Base-by-base conservation (phyloP, 2,797 vertebrate genomes). In the Pteronotus mesoamericanus region DNA sequence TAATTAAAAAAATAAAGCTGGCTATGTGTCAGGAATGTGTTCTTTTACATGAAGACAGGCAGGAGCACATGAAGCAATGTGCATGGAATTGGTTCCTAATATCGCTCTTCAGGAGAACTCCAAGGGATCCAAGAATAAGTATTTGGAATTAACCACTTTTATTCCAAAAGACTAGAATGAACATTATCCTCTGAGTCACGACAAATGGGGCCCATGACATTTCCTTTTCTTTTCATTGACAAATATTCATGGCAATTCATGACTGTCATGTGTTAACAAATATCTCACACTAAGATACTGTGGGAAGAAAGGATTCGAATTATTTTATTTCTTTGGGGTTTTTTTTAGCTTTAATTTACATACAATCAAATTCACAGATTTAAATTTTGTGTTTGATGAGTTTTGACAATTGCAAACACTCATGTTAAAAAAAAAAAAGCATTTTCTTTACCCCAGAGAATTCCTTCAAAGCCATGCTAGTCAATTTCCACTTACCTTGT, bases 371-470 rank as follows among this genome's bases (percentile, higher is more conserved):
- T 53, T 46, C 74, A 89, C 2, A 22, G 75, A 86, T 51, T 69
- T 80, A 53, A 64, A 29, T 29, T 32, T 83, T 94, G 26, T 26
- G 34, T 79, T 10, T 83, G 86, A 79, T 46, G 86, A 64, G 48
- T 64, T 94, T 84, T 87, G 90, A 87, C 80, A 94, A 68, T 46
- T 48, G 16, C 61, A 72, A 96, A 64, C 32, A 87, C 39, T 80
- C 21, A 10, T 22, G 22, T 32, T 89, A 55, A n/a, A 78, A 86
- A 57, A 42, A 69, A 68, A 48, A 82, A 82, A 64, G 24, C n/a
- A 22, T 57, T 86, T 75, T 15, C 26, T 37, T 51, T 44, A 51
- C 37, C 51, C 44, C 22, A 5, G 37, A 84, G 37, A 64, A 55
- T 51, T 48, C 21, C 46, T 72, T 59, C 26, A 37, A 57, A 57